Conservation (phyloP, 2,888 invertebrate species). For the Sphaerophoria rueppellii region DNA sequence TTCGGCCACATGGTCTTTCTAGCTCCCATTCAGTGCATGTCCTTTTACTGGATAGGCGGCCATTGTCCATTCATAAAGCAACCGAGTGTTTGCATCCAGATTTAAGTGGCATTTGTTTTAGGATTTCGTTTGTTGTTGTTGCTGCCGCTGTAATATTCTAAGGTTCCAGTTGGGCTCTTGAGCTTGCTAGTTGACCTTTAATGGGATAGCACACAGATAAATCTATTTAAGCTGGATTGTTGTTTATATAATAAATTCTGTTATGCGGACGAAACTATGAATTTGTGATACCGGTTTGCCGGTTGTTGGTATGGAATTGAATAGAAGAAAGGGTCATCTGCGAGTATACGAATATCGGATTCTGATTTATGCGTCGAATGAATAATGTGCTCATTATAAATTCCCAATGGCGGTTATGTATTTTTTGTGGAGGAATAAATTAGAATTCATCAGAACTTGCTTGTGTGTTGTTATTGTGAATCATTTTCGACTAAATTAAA, state of each 20-base stretch:
- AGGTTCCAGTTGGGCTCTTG: conserved; percentile 58
- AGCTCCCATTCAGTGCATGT: conserved; percentile 9
- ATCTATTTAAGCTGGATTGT: conserved; percentile 60
- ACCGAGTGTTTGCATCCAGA: conserved; percentile 62
- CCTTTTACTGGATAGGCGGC: conserved; percentile 49
- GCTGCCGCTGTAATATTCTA: conserved; percentile 1
- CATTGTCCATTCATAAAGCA: conserved; percentile 68
- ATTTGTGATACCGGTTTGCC: background rate
- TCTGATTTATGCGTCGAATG: conserved; percentile 59
- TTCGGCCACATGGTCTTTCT: conserved; percentile 48
- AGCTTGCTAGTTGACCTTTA: conserved; percentile 69
- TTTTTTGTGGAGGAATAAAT: conserved; percentile 41
- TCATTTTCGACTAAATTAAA: background rate
- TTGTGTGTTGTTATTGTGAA: background rate
- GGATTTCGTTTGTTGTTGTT: conserved; percentile 44
- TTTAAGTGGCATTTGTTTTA: conserved; percentile 73
- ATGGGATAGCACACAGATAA: conserved; percentile 66
- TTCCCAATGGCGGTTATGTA: conserved; percentile 63
- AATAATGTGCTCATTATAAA: conserved; percentile 68
- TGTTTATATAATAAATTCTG: conserved; percentile 44
- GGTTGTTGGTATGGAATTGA: conserved; percentile 8
- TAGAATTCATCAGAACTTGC: conserved; percentile 8
- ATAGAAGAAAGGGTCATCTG: conserved; percentile 60
- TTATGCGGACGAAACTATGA: background rate
- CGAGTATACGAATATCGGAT: conserved; percentile 37